Evolutionary conservation across 2,797 vertebrate genomes (phyloP).

Genomic region (Micropoecilia bifurca): DNA sequence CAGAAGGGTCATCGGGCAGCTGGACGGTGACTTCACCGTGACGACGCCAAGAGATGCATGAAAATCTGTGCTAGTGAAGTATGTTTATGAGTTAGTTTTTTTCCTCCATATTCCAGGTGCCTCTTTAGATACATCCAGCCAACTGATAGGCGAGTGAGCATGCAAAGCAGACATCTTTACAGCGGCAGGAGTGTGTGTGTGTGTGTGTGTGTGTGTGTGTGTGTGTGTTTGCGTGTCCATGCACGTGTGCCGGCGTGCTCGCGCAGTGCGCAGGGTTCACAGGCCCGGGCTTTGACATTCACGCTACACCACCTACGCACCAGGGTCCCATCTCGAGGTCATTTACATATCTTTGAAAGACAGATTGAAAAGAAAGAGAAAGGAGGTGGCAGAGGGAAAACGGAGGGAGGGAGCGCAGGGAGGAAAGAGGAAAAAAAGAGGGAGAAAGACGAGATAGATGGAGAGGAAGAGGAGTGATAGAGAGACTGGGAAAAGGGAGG

Average conservation of each 20-base stretch:
- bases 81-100: not conserved
- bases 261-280: slow-evolving; percentile 71
- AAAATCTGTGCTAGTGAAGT: slow-evolving; percentile 37
- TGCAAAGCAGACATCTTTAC: slow-evolving; percentile 63
- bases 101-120: not conserved
- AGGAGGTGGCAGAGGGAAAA: slow-evolving; percentile 58
- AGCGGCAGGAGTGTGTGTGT: slow-evolving; percentile 41
- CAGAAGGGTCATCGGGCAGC: slow-evolving; percentile 24
- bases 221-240: slow-evolving; percentile 11
- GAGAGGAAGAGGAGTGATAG: slow-evolving; percentile 49
- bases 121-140: slow-evolving; percentile 26
- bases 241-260: slow-evolving; percentile 6
- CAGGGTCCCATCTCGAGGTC: slow-evolving; percentile 91
- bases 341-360: slow-evolving; percentile 99
- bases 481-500: slow-evolving; percentile 45
- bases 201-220: not conserved
- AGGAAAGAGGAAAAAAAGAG: slow-evolving; percentile 37
- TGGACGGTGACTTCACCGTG: slow-evolving; percentile 32
- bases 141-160: slow-evolving; percentile 58
- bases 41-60: slow-evolving; percentile 34
- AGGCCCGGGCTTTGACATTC: slow-evolving; percentile 90
- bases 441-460: slow-evolving; percentile 39
- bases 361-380: slow-evolving; percentile 85
- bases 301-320: slow-evolving; percentile 91
- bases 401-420: slow-evolving; percentile 12